These are phyloP conservation scores for Oophaga sylvatica DNA, from an alignment of 2,797 vertebrate species.

Conservation along the genomic window DNA sequence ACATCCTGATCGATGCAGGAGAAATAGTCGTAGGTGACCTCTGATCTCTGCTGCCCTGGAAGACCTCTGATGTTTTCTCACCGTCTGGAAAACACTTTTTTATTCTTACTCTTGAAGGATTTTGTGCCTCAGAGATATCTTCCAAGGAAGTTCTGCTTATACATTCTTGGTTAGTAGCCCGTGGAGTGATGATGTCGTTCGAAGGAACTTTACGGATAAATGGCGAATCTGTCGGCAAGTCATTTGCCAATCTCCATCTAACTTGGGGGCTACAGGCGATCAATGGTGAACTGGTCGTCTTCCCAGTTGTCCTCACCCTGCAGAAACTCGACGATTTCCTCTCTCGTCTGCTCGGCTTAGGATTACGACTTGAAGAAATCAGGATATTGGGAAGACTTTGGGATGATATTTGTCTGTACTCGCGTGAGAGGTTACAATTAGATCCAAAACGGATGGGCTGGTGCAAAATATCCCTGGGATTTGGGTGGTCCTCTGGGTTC, in stretches of 20 bases:
- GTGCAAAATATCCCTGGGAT: background rate
- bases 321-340: background rate
- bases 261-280: background rate
- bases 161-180: background rate
- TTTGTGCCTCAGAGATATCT: background rate
- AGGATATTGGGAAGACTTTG: background rate
- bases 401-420: background rate
- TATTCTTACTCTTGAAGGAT: constrained; percentile 18
- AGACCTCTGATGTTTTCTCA: constrained; percentile 68
- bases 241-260: background rate
- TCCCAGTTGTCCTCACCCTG: background rate
- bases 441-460: background rate
- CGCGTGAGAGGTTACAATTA: background rate
- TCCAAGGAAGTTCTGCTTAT: background rate
- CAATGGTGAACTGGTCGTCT: background rate
- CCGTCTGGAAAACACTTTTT: constrained; percentile 6
- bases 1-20: background rate
- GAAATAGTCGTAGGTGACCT: background rate
- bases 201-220: background rate
- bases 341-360: background rate
- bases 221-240: background rate
- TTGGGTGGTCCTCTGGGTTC: background rate
- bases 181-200: background rate
- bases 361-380: background rate
- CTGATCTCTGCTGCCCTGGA: constrained; percentile 67